Evolutionary conservation across 2,113 vertebrate species (phyloP), one percentile per base, ranked within the genome.

Genomic region (Cardinalis cardinalis): DNA sequence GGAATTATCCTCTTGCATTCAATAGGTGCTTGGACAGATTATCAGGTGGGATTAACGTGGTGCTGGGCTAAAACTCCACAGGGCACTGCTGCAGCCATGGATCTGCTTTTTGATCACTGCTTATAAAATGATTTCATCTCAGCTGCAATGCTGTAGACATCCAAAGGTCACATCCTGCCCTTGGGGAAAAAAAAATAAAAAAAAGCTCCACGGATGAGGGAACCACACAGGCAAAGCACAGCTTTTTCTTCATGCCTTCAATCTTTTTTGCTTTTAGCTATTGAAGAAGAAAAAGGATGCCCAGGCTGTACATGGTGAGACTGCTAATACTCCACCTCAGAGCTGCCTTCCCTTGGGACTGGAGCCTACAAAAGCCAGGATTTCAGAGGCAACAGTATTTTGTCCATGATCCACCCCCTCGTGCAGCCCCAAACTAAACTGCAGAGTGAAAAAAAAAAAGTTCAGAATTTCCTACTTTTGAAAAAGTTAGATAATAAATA

Each of bases 401-500:
- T 59, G 36, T 4, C 1, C 17, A 24, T 10, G 51, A 63, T 16
- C 70, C 12, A 0, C 18, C 49, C 31, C 31, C 36, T 31, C 10
- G 3, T 0, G 1, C 80, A 18, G 60, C 19, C 73, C 48, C 63
- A 58, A 72, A 68, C 28, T 13, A 2, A 92, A 43, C 25, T 25
- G 38, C 3, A 0, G 48, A 53, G 43, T 2, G n/a, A 21, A 58
- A 72, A 29, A 58, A 49, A 18, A 43, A 29, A 23, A 49, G 51
- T 29, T 48, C 74, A 56, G 59, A 51, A 60, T 48, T 73, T 40
- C 55, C 11, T 14, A n/a, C 40, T 68, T n/a, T 31, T 5, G n/a
- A 70, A 59, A 53, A 85, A 76, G 92, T 95, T 96, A 96, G 89
- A 87, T 93, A 96, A 95, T 84, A 92, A 95, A 82, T 31, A 73